Base-by-base conservation (phyloP, 2,113 vertebrate species). In the Polypterus bichir region DNA sequence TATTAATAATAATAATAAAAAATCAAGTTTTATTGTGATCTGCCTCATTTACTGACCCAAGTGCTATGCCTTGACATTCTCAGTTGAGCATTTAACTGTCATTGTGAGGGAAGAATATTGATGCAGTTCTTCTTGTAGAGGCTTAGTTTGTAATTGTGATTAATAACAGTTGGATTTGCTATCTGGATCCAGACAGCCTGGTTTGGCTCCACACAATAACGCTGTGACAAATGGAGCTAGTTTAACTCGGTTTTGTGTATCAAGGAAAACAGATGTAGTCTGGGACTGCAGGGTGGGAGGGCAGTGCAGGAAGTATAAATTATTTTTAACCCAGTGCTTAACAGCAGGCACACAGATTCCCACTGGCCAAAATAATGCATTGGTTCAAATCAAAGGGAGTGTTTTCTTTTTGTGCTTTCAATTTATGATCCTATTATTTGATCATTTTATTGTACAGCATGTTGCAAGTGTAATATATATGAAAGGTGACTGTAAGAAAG, bases 181-280 rank as follows among this genome's bases (percentile, higher is more conserved):
- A 93, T 97, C 92, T 91, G 79, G 87, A 88, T 84, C 80, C 86
- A 88, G 89, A 91, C 92, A 92, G 89, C 71, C 90, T 88, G 81
- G 85, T 92, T 92, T 94, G 93, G 93, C 91, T 93, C 89, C 85
- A 82, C 90, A 86, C 91, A 94, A 94, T 93, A 91, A 93, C 82
- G 68, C 74, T 80, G 84, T 97, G 93, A 97, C 92, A 91, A 93
- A 96, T 95, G 89, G 86, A 86, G 88, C 89, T 89, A 81, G 88
- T 93, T 89, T 92, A 86, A 76, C 81, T 87, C 81, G 82, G 77
- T 81, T 92, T 88, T 90, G 87, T 92, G 87, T 91, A 92, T 92
- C 88, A 85, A 86, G 88, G 85, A 91, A 92, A 93, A 91, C 92
- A 93, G 92, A 95, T 96, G 93, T 94, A 92, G 92, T 92, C 89